Evolutionary conservation across 2,113 vertebrate species (phyloP), one percentile per base, ranked within the genome.

Genomic region (Dolichallabes microphthalmus): DNA sequence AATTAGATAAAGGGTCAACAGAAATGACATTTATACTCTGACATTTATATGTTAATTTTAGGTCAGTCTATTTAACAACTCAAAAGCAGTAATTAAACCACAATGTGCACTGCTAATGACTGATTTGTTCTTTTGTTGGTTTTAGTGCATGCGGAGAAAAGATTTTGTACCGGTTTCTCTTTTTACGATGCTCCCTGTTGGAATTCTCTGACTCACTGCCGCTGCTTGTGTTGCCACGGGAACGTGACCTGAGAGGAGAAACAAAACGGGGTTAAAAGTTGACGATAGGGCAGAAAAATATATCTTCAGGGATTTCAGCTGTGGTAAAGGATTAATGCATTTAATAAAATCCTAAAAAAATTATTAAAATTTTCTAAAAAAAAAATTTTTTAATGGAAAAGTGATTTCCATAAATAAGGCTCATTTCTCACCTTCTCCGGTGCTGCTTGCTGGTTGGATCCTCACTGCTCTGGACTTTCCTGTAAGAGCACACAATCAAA

Each of bases 151-250:
- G 32, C 11, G 32, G 22, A 57, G 73, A 10, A n/a, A 77, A 58
- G 53, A 22, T 52, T 10, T n/a, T 84, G 39, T 89, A 96, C 96
- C 96, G 95, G 90, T 96, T 96, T 89, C 95, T 94, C 89, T 96
- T 97, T 90, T 97, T 97, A 83, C 95, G 94, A 86, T 96, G 95
- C 10, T 96, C 96, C 88, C 95, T 92, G 85, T 92, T 96, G 82
- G 96, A 97, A 89, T 95, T 96, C 92, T 97, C 96, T 0, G 96
- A 97, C 84, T 97, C 96, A 73, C 96, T 97, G 39, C 95, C 96
- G 66, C 96, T 97, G 92, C 96, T 97, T 80, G 96, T 96, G 91
- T 97, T 96, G 90, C 96, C 97, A 83, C 95, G 96, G 81, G 96
- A 97, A 63, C 96, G 94, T 5, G 96, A 96, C 86, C 96, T 97